Conservation (phyloP, 92 coral and sea anemone species). For the Zoanthus sansibaricus region DNA sequence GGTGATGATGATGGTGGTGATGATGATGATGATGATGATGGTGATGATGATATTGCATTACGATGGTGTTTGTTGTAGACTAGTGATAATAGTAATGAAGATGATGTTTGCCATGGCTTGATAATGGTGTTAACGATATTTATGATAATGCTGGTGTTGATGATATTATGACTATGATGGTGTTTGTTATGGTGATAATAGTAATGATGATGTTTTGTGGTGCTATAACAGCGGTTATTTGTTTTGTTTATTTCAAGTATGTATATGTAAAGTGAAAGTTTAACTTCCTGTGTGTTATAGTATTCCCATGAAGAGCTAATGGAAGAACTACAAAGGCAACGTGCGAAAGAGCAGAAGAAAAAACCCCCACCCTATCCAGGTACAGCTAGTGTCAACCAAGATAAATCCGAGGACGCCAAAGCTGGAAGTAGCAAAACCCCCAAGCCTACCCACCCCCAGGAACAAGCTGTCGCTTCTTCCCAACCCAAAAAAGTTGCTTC, state of each 20-base stretch:
- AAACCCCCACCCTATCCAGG: conserved; percentile 51
- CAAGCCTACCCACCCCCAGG: background rate
- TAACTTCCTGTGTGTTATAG: background rate
- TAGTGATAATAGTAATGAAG: too few species aligned
- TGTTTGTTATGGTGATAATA: background rate
- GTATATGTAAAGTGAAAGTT: background rate
- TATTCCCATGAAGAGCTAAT: conserved; percentile 17
- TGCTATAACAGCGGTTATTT: background rate
- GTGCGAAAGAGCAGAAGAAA: conserved; percentile 25
- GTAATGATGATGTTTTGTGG: background rate
- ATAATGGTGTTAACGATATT: background rate
- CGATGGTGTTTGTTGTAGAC: too few species aligned
- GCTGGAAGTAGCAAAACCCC: background rate
- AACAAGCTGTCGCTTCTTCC: conserved; percentile 12
- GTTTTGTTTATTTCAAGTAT: background rate
- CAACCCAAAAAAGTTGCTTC: conserved; percentile 21
- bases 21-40: too few species aligned
- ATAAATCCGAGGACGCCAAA: background rate
- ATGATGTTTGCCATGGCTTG: background rate
- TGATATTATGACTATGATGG: background rate
- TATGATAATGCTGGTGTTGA: background rate
- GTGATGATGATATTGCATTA: too few species aligned
- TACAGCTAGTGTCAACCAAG: background rate
- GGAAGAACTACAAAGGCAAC: conserved; percentile 40
- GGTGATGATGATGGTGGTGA: too few species aligned